These are phyloP conservation scores for Drosophila teissieri DNA, from an alignment of 1,140 invertebrate genomes.

Conservation along the genomic window DNA sequence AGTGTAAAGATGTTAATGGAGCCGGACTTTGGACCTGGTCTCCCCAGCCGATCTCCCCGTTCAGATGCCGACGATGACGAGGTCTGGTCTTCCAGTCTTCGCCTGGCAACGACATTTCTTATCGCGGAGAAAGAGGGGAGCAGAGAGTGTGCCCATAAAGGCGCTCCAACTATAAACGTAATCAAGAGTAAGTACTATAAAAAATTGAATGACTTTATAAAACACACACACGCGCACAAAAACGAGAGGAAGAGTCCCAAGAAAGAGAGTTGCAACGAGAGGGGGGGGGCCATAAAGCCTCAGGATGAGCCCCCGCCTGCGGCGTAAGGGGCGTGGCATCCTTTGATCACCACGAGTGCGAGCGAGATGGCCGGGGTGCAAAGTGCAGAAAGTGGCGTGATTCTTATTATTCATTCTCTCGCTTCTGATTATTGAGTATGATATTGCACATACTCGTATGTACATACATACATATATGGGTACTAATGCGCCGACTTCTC, in stretches of 20 bases:
- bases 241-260: neutral
- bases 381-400: slow-evolving; percentile 79
- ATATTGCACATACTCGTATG: neutral
- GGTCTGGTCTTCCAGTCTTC: slow-evolving; percentile 6
- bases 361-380: slow-evolving; percentile 26
- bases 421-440: slow-evolving; percentile 47
- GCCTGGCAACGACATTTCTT: slow-evolving; percentile 37
- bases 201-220: slow-evolving; percentile 40
- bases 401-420: slow-evolving; percentile 68
- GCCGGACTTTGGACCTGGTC: slow-evolving; percentile 30
- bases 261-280: neutral
- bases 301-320: slow-evolving; percentile 33
- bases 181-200: slow-evolving; percentile 17
- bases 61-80: slow-evolving; percentile 26
- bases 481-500: slow-evolving; percentile 16
- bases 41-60: neutral
- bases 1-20: slow-evolving; percentile 27
- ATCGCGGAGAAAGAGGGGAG: slow-evolving; percentile 15
- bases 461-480: slow-evolving; percentile 6
- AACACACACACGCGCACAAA: slow-evolving; percentile 5
- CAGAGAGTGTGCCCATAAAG: slow-evolving; percentile 11
- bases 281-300: slow-evolving; percentile 19
- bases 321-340: slow-evolving; percentile 38
- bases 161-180: slow-evolving; percentile 34
- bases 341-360: slow-evolving; percentile 9